phyloP scores from a whole-genome alignment of 2,888 invertebrate species.

The Synergus itoensis region DNA sequence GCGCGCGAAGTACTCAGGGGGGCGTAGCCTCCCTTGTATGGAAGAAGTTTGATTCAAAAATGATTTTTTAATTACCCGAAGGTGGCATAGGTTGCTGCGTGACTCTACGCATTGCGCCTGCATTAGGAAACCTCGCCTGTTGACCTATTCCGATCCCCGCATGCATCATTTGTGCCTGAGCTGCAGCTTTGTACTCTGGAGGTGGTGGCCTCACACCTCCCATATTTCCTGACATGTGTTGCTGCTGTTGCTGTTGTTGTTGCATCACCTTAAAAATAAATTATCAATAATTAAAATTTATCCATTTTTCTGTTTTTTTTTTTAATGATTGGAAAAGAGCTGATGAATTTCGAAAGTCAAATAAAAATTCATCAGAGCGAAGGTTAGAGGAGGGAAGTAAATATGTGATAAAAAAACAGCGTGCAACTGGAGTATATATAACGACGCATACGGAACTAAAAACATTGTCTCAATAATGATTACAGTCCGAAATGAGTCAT shows the following conservation, averaged over 20 bases:
- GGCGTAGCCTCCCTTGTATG: too few species aligned
- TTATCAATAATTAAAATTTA: background rate
- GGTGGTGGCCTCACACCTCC: slow-evolving; percentile 85
- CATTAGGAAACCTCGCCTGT: slow-evolving; percentile 79
- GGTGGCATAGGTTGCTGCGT: slow-evolving; percentile 87
- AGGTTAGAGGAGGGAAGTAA: background rate
- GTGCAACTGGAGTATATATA: slow-evolving; percentile 62
- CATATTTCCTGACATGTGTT: slow-evolving; percentile 77
- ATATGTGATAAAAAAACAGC: background rate
- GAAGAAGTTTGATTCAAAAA: background rate
- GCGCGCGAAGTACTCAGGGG: too few species aligned
- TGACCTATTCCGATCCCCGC: slow-evolving; percentile 77
- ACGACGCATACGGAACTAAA: slow-evolving; percentile 46
- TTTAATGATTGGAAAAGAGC: background rate
- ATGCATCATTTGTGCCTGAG: slow-evolving; percentile 82
- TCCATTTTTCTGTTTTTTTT: background rate
- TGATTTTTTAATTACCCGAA: slow-evolving; percentile 79
- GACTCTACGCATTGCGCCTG: slow-evolving; percentile 82
- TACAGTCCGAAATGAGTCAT: slow-evolving; percentile 61
- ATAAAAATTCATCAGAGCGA: background rate
- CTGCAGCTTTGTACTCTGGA: slow-evolving; percentile 89
- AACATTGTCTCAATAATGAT: slow-evolving; percentile 33
- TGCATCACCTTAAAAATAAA: slow-evolving; percentile 65
- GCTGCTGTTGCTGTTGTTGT: slow-evolving; percentile 72
- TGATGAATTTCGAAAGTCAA: background rate